Percentiles rank a stretch among this genome's conserved stretches.
phyloP scores from a whole-genome alignment of 1,140 invertebrate species.

The Penaeus chinensis region DNA sequence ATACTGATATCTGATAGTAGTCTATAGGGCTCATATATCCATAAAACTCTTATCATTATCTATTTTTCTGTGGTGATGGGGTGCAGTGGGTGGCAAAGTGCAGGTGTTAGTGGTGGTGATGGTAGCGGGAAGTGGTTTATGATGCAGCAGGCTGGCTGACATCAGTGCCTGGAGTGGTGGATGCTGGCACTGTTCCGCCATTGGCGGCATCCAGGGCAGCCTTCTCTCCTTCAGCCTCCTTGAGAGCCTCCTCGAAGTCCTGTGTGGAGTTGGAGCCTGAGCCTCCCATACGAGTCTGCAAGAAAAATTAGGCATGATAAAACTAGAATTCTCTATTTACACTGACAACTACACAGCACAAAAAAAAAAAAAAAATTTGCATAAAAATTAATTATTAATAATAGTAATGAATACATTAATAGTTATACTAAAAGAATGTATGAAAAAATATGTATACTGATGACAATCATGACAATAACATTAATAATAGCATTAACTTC shows the following conservation, averaged over 20 bases:
- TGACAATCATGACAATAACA: no score
- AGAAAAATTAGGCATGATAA: not conserved
- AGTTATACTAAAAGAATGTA: no score
- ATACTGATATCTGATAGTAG: no score
- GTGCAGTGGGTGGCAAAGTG: conserved; percentile 53
- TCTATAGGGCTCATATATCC: conserved; percentile 16
- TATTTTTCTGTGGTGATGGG: conserved; percentile 49
- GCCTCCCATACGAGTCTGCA: conserved; percentile 55
- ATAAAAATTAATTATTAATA: no score
- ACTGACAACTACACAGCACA: not conserved
- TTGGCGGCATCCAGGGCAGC: conserved; percentile 58
- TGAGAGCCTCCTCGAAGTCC: conserved; percentile 64
- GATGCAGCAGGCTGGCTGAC: conserved; percentile 59
- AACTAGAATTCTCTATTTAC: not conserved
- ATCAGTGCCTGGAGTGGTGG: conserved; percentile 45
- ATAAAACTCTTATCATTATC: conserved; percentile 31
- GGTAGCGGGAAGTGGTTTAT: conserved; percentile 28
- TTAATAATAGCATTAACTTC: no score
- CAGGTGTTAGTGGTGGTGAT: conserved; percentile 48
- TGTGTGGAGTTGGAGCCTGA: conserved; percentile 63
- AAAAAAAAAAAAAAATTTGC: not conserved
- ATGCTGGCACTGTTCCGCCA: conserved; percentile 48
- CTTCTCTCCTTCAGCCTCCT: conserved; percentile 64
- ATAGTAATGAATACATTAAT: no score
- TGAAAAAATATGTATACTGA: no score